Conservation (phyloP, 2,888 invertebrate species). For the Eristalis intricaria region DNA sequence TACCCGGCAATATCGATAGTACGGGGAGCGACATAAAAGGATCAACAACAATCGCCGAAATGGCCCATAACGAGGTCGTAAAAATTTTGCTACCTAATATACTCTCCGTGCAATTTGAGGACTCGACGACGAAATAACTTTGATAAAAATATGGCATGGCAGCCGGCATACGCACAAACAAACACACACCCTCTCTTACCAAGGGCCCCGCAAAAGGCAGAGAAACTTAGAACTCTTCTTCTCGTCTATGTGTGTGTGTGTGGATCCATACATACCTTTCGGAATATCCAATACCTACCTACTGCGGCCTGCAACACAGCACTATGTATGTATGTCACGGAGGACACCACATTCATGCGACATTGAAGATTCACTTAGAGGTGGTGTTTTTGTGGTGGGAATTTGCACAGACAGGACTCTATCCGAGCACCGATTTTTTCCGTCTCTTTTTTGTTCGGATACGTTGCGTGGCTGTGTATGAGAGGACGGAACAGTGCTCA, state of each 20-base stretch:
- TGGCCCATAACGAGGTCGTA: slow-evolving; percentile 82
- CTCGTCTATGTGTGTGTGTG: neutral
- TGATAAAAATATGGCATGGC: slow-evolving; percentile 71
- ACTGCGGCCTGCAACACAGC: slow-evolving; percentile 15
- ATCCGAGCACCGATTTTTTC: slow-evolving; percentile 50
- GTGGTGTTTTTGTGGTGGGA: slow-evolving; percentile 62
- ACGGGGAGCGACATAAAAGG: slow-evolving; percentile 79
- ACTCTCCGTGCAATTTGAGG: slow-evolving; percentile 79
- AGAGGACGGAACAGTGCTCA: slow-evolving; percentile 15
- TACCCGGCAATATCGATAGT: slow-evolving; percentile 68
- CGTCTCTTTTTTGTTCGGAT: slow-evolving; percentile 13
- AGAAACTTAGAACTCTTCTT: slow-evolving; percentile 26
- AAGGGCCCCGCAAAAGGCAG: slow-evolving; percentile 2
- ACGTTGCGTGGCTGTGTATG: slow-evolving; percentile 32
- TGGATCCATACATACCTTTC: neutral
- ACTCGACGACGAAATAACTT: slow-evolving; percentile 72
- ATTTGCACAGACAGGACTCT: slow-evolving; percentile 58
- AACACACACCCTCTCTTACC: slow-evolving; percentile 27
- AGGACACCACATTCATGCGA: slow-evolving; percentile 53
- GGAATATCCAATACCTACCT: neutral
- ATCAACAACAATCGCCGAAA: slow-evolving; percentile 82
- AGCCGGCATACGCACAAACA: slow-evolving; percentile 54
- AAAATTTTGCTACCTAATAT: slow-evolving; percentile 82
- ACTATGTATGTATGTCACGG: slow-evolving; percentile 8
- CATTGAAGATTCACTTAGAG: slow-evolving; percentile 71